These are phyloP conservation scores for Bombylius discolor DNA, from an alignment of 2,888 invertebrate genomes.

Conservation along the genomic window DNA sequence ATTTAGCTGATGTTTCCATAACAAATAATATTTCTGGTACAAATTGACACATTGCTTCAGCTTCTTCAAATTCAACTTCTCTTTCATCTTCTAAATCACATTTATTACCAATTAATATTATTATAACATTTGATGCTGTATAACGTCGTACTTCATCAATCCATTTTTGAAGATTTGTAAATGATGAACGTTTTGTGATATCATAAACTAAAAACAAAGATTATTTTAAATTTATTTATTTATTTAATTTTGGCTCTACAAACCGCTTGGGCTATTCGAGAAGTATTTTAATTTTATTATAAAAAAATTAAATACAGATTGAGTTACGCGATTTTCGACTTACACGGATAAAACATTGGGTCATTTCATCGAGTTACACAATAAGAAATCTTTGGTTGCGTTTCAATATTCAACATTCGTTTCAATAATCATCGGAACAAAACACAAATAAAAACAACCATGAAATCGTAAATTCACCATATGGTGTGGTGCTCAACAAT, in stretches of 20 bases:
- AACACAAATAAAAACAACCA: no score
- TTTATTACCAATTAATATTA: conserved; percentile 87
- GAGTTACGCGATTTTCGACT: no score
- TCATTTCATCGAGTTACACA: no score
- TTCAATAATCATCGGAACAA: no score
- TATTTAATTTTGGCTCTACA: background rate
- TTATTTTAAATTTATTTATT: no score
- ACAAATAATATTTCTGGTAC: conserved; percentile 77
- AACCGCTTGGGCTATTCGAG: no score
- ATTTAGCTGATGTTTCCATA: conserved; percentile 82
- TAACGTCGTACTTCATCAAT: conserved; percentile 91
- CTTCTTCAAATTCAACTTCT: conserved; percentile 76
- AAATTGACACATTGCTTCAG: conserved; percentile 72
- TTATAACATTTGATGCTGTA: conserved; percentile 81
- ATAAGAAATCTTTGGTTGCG: no score
- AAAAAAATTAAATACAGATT: no score
- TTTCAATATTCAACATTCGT: no score
- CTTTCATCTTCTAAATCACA: conserved; percentile 69
- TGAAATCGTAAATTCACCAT: no score
- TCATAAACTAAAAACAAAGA: conserved; percentile 65
- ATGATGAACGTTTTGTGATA: conserved; percentile 84
- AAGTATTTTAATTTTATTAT: background rate
- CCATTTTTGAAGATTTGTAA: conserved; percentile 86
- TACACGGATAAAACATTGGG: no score
- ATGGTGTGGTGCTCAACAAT: no score